Base-by-base conservation (phyloP, 2,888 invertebrate species). In the Napeogenes sylphis region DNA sequence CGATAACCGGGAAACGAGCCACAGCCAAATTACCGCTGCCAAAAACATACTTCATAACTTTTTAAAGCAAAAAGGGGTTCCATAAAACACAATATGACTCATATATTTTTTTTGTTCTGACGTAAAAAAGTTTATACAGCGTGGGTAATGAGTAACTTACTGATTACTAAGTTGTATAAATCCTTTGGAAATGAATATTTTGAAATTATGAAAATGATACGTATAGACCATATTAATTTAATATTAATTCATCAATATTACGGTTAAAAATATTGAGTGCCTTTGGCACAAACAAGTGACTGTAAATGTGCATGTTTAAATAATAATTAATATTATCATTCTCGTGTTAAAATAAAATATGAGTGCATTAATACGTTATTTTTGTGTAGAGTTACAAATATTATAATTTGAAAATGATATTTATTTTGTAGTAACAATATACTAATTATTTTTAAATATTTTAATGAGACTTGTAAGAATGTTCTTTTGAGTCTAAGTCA, bases 281-380 rank as follows among this genome's bases (percentile, higher is more conserved):
- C 57, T 58, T 55, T 59, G 35, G 54, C 55, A 21, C 59, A 63
- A 51, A 61, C 57, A 55, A 14, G 55, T 45, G 42, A 65, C 56
- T 56, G 63, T 60, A 64, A 67, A 64, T 65, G 60, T 64, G 60
- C 56, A 59, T 62, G 61, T 59, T 58, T 63, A 64, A 32, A 54
- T 46, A 35, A 66, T 63, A 66, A 61, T 35, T 35, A 64, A 64
- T 66, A 62, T 59, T 64, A 62, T 59, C 58, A 54, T n/a, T 54
- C 59, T 47, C 33, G 30, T 68, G 55, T 61, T 67, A 62, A 59
- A 47, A 56, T 62, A 65, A 54, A 55, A 56, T 64, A 66, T 57
- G 56, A 45, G 42, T 33, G 45, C 33, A 12, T 45, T 46, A 21
- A 35, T 35, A 35, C 1, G 32, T 38, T 46, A 55, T 60, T 3